Conservation (phyloP, 2,888 invertebrate species). For the Galerucella calmariensis region DNA sequence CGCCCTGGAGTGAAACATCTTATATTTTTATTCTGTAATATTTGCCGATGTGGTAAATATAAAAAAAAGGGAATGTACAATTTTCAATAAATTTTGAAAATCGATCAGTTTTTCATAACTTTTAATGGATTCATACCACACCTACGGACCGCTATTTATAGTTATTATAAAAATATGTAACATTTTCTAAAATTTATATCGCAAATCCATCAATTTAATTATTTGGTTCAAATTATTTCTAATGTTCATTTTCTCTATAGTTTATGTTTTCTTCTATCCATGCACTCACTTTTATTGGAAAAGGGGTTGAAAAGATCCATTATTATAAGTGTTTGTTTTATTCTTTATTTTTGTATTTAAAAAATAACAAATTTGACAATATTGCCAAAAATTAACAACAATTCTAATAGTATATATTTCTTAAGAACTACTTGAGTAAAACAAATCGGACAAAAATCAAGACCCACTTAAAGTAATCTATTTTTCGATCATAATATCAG, state of each 20-base stretch:
- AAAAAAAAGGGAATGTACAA: too few species aligned
- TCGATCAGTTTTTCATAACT: too few species aligned
- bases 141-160: too few species aligned
- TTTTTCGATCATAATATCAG: neutral
- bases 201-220: neutral
- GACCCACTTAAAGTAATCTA: neutral
- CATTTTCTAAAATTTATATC: too few species aligned
- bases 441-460: too few species aligned
- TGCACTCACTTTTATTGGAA: neutral
- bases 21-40: too few species aligned
- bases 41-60: too few species aligned
- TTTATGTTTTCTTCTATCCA: too few species aligned
- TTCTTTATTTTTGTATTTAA: conserved; percentile 10
- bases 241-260: neutral
- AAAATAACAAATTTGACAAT: conserved; percentile 12
- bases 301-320: neutral
- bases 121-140: too few species aligned
- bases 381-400: neutral
- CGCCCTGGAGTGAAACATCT: too few species aligned
- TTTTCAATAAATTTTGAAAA: too few species aligned
- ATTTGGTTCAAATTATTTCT: neutral
- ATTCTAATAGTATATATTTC: conserved; percentile 8
- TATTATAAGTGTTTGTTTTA: neutral
- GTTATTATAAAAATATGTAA: too few species aligned
- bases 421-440: neutral